Evolutionary conservation across 2,888 invertebrate species (phyloP), one percentile per base, ranked within the genome.

Genomic region (Carpatolechia fugitivella): DNA sequence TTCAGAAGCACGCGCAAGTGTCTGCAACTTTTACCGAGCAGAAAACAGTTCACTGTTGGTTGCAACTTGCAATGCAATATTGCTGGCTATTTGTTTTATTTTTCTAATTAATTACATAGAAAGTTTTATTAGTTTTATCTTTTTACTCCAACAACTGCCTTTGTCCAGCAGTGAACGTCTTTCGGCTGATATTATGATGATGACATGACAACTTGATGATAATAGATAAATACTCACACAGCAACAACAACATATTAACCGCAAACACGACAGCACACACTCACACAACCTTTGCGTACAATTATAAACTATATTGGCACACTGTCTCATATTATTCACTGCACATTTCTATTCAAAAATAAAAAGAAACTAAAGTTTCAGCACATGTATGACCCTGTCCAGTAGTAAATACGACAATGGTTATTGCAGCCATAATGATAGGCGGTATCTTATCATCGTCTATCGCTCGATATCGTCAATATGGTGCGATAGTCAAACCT

Each of bases 401-500:
- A 57, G 56, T 61, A 63, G 62, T 71, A 69, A 73, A 75, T 69
- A 74, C 66, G 69, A 77, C 74, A 73, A 70, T 74, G 70, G 66
- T 62, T n/a, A 55, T 54, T 53, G 52, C 63, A 62, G 68, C 72
- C n/a, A n/a, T n/a, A n/a, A n/a, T n/a, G 78, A 79, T 76, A 79
- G 62, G 76, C 70, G 61, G 60, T 80, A 84, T 86, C 86, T 86
- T 85, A 86, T 86, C 85, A 68, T 59, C 24, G 0, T 11, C 0
- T 44, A 44, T 35, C 62, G 65, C 70, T 73, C 82, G 78, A 82
- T 81, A 79, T 65, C 72, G 13, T 33, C 38, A 50, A 50, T 50
- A 13, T 4, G 16, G n/a, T 35, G 31, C 14, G 52, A 47, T 46
- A 46, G 16, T 6, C 31, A 29, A 20, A 24, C 56, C 70, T 69